Evolutionary conservation across 30 jellyfish, hydroid and myxozoan species (phyloP).

Genomic region (Hydractinia echinata): DNA sequence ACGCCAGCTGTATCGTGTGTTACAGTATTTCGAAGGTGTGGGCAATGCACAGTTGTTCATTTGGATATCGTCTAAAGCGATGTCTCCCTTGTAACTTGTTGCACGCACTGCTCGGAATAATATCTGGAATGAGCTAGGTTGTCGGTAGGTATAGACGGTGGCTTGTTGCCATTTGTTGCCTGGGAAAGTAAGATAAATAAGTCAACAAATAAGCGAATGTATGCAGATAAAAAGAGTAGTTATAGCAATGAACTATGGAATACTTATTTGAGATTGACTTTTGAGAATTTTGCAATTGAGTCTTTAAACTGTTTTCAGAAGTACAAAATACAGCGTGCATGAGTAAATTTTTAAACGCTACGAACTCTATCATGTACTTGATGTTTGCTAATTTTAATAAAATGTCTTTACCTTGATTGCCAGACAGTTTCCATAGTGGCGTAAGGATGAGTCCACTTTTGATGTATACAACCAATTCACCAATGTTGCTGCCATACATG

Average conservation of each 20-base stretch:
- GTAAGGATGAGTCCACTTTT: conserved; percentile 62
- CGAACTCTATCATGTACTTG: background rate
- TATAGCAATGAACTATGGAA: too few species aligned
- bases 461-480: conserved; percentile 66
- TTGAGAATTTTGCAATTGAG: too few species aligned
- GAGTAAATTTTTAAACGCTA: background rate
- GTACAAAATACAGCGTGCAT: too few species aligned
- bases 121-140: conserved; percentile 64
- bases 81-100: conserved; percentile 81
- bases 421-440: conserved; percentile 49
- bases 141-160: conserved; percentile 70
- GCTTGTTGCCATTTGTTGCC: conserved; percentile 92
- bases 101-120: conserved; percentile 79
- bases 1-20: conserved; percentile 43
- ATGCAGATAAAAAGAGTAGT: background rate
- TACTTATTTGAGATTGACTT: too few species aligned
- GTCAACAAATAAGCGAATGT: background rate
- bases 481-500: conserved; percentile 94
- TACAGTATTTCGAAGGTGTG: conserved; percentile 64
- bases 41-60: conserved; percentile 82
- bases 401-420: conserved; percentile 70
- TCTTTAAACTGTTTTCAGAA: too few species aligned
- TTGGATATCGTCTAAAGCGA: conserved; percentile 88
- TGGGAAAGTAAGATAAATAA: conserved; percentile 15
- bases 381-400: background rate